Conservation (phyloP, 2,888 invertebrate species). For the Aphrophora alni region DNA sequence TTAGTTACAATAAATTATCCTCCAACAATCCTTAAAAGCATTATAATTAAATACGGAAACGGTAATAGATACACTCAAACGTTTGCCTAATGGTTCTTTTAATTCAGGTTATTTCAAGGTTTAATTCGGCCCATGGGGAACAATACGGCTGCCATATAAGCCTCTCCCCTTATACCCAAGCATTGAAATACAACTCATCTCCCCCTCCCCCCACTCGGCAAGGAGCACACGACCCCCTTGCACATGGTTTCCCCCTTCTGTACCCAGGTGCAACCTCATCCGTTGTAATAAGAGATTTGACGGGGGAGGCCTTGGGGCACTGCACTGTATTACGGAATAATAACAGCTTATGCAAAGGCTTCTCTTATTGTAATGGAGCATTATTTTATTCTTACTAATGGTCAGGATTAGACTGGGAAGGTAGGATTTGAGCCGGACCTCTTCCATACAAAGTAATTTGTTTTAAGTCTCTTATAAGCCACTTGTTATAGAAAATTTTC, state of each 20-base stretch:
- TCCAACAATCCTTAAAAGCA: neutral
- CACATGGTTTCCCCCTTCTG: neutral
- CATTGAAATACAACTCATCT: neutral
- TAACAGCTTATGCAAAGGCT: neutral
- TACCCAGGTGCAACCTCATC: slow-evolving; percentile 9
- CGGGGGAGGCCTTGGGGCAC: neutral
- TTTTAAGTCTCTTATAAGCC: neutral
- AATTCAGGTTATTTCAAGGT: neutral
- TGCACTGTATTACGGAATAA: neutral
- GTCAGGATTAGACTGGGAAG: neutral
- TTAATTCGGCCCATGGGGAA: neutral
- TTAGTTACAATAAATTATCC: neutral
- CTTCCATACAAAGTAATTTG: neutral
- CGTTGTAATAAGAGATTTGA: neutral
- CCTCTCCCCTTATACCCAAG: neutral
- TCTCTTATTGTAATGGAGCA: neutral
- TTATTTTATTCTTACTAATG: neutral
- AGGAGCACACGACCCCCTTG: neutral
- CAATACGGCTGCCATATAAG: neutral
- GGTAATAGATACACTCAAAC: neutral
- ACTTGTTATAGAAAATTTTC: neutral
- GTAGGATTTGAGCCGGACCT: neutral
- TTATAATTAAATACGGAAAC: neutral
- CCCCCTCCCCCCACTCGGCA: neutral
- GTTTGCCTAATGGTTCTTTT: neutral